Base-by-base conservation (phyloP, 2,797 vertebrate genomes). In the Peromyscus attwateri region DNA sequence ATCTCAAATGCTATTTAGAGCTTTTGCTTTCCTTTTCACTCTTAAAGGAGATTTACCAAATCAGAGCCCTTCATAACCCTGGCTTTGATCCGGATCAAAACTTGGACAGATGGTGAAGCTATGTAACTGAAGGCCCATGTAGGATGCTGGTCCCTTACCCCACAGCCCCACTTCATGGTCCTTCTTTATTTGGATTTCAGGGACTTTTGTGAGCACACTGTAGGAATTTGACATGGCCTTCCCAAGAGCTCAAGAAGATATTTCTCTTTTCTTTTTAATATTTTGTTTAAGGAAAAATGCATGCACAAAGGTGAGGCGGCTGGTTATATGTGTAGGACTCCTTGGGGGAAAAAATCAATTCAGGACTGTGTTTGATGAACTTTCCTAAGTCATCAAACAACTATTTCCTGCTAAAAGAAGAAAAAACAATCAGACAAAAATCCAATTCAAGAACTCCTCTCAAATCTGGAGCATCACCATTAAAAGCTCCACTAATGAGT, bases 1-100 rank as follows among this genome's bases (percentile, higher is more conserved):
- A 70, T 75, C 21, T 23, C 57, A 93, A 77, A 6, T 8, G n/a
- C 40, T 62, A 8, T n/a, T 76, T 46, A 40, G 93, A n/a, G 29
- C 37, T 66, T 60, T 43, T 4, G 29, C n/a, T 89, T 92, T 95
- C 85, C 46, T 95, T 34, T 68, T 87, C 37, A n/a, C 70, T 94
- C 27, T 62, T 88, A 87, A 77, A 52, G 70, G 37, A 95, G 71
- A 68, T 23, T 85, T 43, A 89, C 37, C 34, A 46, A 91, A 64
- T 29, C 85, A 92, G 79, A 96, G 10, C 87, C 95, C 71, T 89
- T 95, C 62, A 62, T 52, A 95, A 71, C 93, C 31, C 14, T 76
- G 1, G 79, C 40, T 43, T 21, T 73, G 40, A 68, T 55, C 34
- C 87, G 70, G 89, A 91, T 70, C 14, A 57, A 77, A 80, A 17